Conservation (phyloP, 2,888 invertebrate genomes). For the Lumbricus terrestris region DNA sequence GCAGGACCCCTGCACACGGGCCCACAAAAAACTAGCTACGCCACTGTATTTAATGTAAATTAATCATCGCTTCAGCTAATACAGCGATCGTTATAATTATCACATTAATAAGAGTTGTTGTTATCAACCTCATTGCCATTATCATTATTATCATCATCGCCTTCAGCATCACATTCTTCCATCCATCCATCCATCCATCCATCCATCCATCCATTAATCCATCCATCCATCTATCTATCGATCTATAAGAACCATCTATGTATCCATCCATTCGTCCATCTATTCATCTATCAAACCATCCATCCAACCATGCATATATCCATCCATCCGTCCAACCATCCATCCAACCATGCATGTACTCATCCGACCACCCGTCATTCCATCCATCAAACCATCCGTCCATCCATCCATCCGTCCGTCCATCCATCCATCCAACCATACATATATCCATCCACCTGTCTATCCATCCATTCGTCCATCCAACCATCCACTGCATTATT, state of each 20-base stretch:
- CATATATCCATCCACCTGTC: neutral
- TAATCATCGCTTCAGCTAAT: neutral
- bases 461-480: neutral
- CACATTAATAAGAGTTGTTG: neutral
- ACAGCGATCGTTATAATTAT: neutral
- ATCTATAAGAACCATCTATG: neutral
- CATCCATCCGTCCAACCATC: too few species aligned
- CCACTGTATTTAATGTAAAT: too few species aligned
- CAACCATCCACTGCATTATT: neutral
- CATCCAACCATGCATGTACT: too few species aligned
- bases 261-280: too few species aligned
- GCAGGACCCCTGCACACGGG: too few species aligned
- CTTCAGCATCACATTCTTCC: neutral
- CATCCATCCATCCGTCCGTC: neutral
- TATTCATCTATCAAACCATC: too few species aligned
- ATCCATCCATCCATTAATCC: neutral
- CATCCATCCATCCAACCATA: neutral
- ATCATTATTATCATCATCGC: too few species aligned
- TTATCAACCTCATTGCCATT: neutral
- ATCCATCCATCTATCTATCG: neutral
- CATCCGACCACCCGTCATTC: neutral
- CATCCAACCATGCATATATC: too few species aligned
- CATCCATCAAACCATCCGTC: neutral
- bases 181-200: neutral
- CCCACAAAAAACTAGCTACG: too few species aligned